phyloP scores from a whole-genome alignment of 2,888 invertebrate genomes.

The Slavum lentiscoides region DNA sequence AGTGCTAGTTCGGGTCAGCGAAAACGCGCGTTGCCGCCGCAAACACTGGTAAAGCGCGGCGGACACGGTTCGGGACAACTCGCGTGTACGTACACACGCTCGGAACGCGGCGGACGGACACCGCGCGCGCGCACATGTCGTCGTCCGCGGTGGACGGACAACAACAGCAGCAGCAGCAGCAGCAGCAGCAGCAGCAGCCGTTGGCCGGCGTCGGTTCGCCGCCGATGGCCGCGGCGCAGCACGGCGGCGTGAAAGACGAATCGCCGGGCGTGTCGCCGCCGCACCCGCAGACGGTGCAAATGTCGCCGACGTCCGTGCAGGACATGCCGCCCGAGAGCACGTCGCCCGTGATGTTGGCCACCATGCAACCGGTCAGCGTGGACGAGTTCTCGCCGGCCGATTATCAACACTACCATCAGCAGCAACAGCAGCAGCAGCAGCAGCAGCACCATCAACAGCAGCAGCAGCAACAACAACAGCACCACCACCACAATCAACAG shows the following conservation, averaged over 20 bases:
- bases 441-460: conserved; percentile 54
- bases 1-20: background rate
- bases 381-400: conserved; percentile 56
- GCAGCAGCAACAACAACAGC: background rate
- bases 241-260: background rate
- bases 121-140: background rate
- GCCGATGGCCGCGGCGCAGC: background rate
- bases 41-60: background rate
- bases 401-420: conserved; percentile 56
- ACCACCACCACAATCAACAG: conserved; percentile 55
- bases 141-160: no score
- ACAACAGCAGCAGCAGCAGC: background rate
- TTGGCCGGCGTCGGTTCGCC: background rate
- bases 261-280: conserved; percentile 42
- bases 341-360: conserved; percentile 77
- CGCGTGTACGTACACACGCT: no score
- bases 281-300: conserved; percentile 28
- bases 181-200: conserved; percentile 3
- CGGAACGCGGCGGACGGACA: no score
- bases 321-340: conserved; percentile 58
- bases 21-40: background rate
- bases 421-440: conserved; percentile 49
- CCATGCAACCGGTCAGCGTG: conserved; percentile 86
- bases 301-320: conserved; percentile 43
- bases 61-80: no score